Percentiles rank a stretch among this genome's conserved stretches.
Conservation (phyloP, 2,888 invertebrate species). For the Petrolisthes cinctipes region DNA sequence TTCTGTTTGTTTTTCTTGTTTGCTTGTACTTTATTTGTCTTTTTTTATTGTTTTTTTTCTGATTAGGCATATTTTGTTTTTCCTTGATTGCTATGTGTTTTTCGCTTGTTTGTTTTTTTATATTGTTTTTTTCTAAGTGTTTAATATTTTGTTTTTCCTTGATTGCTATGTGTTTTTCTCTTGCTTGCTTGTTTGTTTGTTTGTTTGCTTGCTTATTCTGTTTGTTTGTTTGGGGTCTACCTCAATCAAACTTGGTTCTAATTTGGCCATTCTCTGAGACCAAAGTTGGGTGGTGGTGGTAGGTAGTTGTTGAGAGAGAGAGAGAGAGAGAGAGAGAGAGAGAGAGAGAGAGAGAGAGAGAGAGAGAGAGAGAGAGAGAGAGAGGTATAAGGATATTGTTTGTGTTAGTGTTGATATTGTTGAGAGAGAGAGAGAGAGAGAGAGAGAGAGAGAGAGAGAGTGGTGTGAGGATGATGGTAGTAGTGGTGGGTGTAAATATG, state of each 20-base stretch:
- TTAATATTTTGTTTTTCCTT: not conserved
- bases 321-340: not conserved
- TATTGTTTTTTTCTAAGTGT: not conserved
- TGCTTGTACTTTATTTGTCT: not conserved
- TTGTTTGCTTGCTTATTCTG: not conserved
- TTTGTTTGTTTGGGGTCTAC: not conserved
- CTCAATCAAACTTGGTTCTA: too few relatives aligned
- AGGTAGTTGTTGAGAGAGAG: not conserved
- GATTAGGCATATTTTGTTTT: not conserved
- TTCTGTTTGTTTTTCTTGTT: not conserved
- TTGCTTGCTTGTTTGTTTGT: not conserved
- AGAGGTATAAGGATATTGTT: slow-evolving; percentile 1
- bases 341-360: slow-evolving; percentile 25
- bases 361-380: slow-evolving; percentile 33
- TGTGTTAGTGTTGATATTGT: not conserved
- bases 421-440: not conserved
- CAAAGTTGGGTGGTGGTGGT: not conserved
- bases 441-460: not conserved
- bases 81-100: not conserved
- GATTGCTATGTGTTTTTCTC: not conserved
- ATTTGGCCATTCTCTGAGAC: not conserved
- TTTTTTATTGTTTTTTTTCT: not conserved
- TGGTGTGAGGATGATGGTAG: not conserved
- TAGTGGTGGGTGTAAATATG: not conserved
- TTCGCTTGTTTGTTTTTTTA: not conserved